Base-by-base conservation (phyloP, 2,797 vertebrate species). In the Columba guinea region DNA sequence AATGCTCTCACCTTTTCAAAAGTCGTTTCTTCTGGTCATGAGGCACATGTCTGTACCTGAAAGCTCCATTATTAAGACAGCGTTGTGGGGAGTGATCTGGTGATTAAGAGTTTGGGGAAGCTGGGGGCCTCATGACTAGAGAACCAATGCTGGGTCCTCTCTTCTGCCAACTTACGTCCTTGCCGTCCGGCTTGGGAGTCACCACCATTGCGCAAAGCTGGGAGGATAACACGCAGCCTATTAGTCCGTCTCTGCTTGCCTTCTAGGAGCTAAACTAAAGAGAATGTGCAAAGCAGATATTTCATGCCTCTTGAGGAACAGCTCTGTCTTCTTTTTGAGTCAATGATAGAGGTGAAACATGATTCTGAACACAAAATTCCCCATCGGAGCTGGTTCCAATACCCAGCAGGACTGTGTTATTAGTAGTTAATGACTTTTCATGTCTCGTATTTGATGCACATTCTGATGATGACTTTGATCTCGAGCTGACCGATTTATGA, bases 381-480 rank as follows among this genome's bases (percentile, higher is more conserved):
- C 14, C 19, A 7, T 64, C 24, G 35, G 37, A 44, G 27, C 89
- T 7, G 0, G 41, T 90, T 95, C 84, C 75, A 93, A 9, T 41
- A 64, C 24, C 20, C 82, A 89, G 78, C 6, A 3, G 86, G 83
- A 44, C n/a, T 80, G 74, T 84, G 67, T 11, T 78, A 10, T 32
- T 77, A 83, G 34, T 39, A 67, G 39, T 67, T 85, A 77, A 82
- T 90, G 88, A 67, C 58, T 91, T 74, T 76, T 90, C 13, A 32
- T 88, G 91, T 92, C 70, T 88, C 13, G 14, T 82, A 27, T 84
- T 84, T 56, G 58, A 11, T 79, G 58, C 73, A 55, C n/a, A 34
- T 91, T 90, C 41, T 90, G 62, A 35, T 65, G 30, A 39, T 87
- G 67, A 44, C 90, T 89, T 95, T 77, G 74, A 95, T 93, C 75